Base-by-base conservation (phyloP, 2,888 invertebrate genomes). In the Drosophila vallismaia region DNA sequence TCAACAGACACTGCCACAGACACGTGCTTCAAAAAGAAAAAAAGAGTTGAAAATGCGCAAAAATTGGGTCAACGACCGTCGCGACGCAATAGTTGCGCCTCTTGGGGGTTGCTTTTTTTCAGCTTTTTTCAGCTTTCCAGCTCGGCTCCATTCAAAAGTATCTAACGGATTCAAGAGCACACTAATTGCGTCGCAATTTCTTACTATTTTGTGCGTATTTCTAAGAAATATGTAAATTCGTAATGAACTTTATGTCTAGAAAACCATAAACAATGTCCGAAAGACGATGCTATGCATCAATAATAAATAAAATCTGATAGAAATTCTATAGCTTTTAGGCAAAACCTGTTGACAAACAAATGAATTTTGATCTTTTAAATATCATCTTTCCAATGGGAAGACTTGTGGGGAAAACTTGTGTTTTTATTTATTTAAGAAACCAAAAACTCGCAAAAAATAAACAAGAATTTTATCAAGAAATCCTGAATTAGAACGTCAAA, bases 51-150 rank as follows among this genome's bases (percentile, higher is more conserved):
- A 72, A 75, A 59, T 79, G 82, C 78, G 58, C 58, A 63, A 59
- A 76, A 90, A 86, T 79, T 89, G 74, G 90, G 89, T 89, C 90
- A 89, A 90, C 79, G 89, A 90, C 90, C 86, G 77, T 77, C 89
- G 82, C 84, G 56, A 60, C 71, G 84, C 77, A 86, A 72, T 86
- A 79, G 87, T 76, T 28, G 44, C 44, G 19, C 26, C 67, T 55
- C 33, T 44, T 26, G 45, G 46, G 51, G 24, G 48, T 53, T 55
- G 45, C 24, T 46, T 36, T 36, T n/a, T n/a, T n/a, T n/a, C n/a
- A n/a, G n/a, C n/a, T n/a, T n/a, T n/a, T n/a, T 44, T 38, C 24
- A 48, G 14, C 48, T 24, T 31, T 49, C 19, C 40, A 31, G 31
- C 38, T 45, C 19, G 49, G 19, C 44, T 56, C 44, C 49, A 64